Conservation (phyloP, 2,888 invertebrate species). For the Euphydryas editha region DNA sequence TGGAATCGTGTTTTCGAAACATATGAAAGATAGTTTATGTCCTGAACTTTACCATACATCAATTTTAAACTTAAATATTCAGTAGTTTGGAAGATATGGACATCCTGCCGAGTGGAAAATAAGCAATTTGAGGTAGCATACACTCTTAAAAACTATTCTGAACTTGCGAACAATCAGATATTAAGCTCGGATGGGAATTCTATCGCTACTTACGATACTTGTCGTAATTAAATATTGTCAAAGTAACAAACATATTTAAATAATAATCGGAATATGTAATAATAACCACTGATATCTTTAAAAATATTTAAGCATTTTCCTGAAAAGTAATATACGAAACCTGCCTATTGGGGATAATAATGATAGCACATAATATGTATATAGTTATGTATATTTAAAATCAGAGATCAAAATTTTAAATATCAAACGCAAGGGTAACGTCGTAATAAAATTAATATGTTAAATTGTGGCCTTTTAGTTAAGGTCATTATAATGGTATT, state of each 20-base stretch:
- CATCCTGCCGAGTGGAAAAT: too few species aligned
- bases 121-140: too few species aligned
- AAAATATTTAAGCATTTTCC: not conserved
- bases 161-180: slow-evolving; percentile 54
- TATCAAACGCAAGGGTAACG: slow-evolving; percentile 71
- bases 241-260: slow-evolving; percentile 6
- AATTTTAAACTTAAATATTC: too few species aligned
- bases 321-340: not conserved
- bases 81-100: too few species aligned
- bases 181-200: slow-evolving; percentile 52
- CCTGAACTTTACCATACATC: too few species aligned
- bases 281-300: not conserved
- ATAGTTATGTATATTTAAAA: slow-evolving; percentile 38
- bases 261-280: not conserved
- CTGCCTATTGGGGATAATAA: not conserved
- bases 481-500: slow-evolving; percentile 66
- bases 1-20: too few species aligned
- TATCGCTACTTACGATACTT: slow-evolving; percentile 13
- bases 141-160: too few species aligned
- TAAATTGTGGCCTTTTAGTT: slow-evolving; percentile 71
- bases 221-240: not conserved
- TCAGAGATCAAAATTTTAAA: slow-evolving; percentile 50
- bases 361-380: slow-evolving; percentile 15
- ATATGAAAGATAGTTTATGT: too few species aligned
- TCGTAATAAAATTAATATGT: slow-evolving; percentile 76